Conservation (phyloP, 2,888 invertebrate genomes). For the Caenorhabditis auriculariae region DNA sequence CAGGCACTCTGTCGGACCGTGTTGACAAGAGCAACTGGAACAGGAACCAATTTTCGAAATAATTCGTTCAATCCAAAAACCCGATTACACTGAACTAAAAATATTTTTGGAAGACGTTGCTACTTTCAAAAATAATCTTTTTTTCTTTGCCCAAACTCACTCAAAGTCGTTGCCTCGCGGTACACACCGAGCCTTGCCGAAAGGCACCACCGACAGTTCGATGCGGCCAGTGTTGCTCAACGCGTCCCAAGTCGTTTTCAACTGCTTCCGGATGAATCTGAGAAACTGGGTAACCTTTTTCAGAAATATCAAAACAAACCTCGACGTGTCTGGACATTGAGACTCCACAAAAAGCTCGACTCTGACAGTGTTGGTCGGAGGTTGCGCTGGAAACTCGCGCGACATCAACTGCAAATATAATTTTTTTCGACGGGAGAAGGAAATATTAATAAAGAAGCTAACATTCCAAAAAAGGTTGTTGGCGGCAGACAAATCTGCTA, state of each 20-base stretch:
- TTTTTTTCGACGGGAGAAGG: no score
- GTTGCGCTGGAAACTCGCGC: no score
- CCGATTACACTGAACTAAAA: no score
- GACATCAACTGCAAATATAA: no score
- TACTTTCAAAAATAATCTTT: background rate
- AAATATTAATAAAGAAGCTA: background rate
- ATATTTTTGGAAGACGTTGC: no score
- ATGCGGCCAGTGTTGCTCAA: slow-evolving; percentile 47
- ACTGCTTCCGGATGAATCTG: slow-evolving; percentile 52
- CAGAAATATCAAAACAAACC: slow-evolving; percentile 27
- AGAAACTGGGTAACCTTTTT: slow-evolving; percentile 15
- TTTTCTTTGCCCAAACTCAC: slow-evolving; percentile 13
- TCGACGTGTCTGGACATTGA: slow-evolving; percentile 62
- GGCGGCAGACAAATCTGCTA: slow-evolving; percentile 20
- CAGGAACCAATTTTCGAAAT: no score
- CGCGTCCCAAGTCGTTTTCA: slow-evolving; percentile 48
- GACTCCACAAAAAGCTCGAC: slow-evolving; percentile 62
- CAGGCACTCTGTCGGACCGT: slow-evolving; percentile 58
- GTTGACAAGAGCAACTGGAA: slow-evolving; percentile 59
- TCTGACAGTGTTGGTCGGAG: slow-evolving; percentile 39
- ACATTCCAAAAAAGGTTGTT: slow-evolving; percentile 22
- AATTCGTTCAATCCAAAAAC: no score
- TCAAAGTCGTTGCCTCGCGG: slow-evolving; percentile 44
- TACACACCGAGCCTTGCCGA: slow-evolving; percentile 60
- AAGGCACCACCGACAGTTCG: slow-evolving; percentile 54